These are phyloP conservation scores for Rhopilema esculentum DNA, from an alignment of 30 jellyfish, hydroid and myxozoan genomes.

Conservation along the genomic window DNA sequence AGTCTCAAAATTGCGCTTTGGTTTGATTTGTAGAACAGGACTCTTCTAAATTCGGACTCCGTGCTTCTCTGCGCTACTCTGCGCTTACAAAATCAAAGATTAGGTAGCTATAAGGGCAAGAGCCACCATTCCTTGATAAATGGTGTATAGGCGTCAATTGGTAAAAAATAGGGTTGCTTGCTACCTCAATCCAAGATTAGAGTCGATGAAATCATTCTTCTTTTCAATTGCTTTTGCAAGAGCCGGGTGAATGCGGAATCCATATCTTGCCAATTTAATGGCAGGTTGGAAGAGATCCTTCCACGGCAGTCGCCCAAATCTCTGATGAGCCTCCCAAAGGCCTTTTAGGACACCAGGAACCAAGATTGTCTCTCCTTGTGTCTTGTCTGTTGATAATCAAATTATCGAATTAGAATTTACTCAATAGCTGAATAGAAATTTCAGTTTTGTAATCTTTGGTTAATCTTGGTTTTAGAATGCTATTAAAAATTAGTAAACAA, in stretches of 20 bases:
- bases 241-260: conserved; percentile 96
- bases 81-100: too few species aligned
- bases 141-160: too few species aligned
- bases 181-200: conserved; percentile 98
- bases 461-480: too few species aligned
- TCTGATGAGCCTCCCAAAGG: conserved; percentile 93
- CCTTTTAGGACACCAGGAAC: conserved; percentile 99
- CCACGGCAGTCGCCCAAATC: conserved; percentile 97
- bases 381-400: conserved; percentile 70
- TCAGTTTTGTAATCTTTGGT: background rate
- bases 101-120: too few species aligned
- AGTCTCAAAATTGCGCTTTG: too few species aligned
- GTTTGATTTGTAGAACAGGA: too few species aligned
- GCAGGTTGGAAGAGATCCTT: conserved; percentile 93
- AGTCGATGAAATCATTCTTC: conserved; percentile 87
- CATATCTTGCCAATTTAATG: conserved; percentile 89
- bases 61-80: too few species aligned
- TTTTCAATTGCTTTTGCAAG: conserved; percentile 93
- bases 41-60: too few species aligned
- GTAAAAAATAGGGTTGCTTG: too few species aligned
- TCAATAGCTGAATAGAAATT: background rate
- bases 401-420: too few species aligned
- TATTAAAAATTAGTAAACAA: too few species aligned
- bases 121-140: too few species aligned
- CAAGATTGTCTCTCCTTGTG: conserved; percentile 98